Conservation (phyloP, 2,888 invertebrate species). For the Bursaphelenchus okinawaensis region DNA sequence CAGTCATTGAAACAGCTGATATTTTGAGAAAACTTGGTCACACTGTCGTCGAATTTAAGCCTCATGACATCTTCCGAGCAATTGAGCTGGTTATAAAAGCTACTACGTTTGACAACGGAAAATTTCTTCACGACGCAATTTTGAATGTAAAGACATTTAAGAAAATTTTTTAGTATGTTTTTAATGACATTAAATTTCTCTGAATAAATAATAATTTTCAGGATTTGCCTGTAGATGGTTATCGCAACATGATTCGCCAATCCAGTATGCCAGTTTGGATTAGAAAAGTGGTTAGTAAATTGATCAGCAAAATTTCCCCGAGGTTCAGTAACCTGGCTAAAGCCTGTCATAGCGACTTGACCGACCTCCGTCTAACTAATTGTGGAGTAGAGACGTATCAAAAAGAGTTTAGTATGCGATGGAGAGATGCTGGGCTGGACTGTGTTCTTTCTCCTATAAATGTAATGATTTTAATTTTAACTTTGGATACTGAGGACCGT, state of each 20-base stretch:
- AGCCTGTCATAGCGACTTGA: constrained; percentile 29
- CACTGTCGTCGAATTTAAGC: constrained; percentile 40
- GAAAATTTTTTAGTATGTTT: too few relatives aligned
- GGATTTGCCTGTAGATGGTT: constrained; percentile 19
- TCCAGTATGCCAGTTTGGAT: constrained; percentile 35
- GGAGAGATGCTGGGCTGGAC: constrained; percentile 35
- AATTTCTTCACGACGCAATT: constrained; percentile 30
- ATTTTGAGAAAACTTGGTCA: constrained; percentile 29
- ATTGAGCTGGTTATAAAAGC: constrained; percentile 37
- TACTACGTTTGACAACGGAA: constrained; percentile 42
- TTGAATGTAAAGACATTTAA: constrained; percentile 38
- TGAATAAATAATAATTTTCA: constrained; percentile 11
- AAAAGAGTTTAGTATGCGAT: constrained; percentile 31
- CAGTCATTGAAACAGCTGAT: constrained; percentile 29
- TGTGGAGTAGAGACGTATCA: constrained; percentile 41
- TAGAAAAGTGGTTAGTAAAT: constrained; percentile 24
- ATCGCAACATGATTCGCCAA: constrained; percentile 17
- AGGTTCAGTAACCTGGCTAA: constrained; percentile 31
- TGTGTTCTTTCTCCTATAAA: constrained; percentile 41
- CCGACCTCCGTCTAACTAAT: constrained; percentile 41
- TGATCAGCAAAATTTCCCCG: constrained; percentile 31
- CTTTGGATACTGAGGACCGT: too few relatives aligned
- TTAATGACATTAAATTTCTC: too few relatives aligned
- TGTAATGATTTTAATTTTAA: too few relatives aligned
- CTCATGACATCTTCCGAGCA: constrained; percentile 34